Percentiles rank a stretch among this genome's conserved stretches.
phyloP scores from a whole-genome alignment of 2,113 vertebrate genomes.

The Anhinga rufa region DNA sequence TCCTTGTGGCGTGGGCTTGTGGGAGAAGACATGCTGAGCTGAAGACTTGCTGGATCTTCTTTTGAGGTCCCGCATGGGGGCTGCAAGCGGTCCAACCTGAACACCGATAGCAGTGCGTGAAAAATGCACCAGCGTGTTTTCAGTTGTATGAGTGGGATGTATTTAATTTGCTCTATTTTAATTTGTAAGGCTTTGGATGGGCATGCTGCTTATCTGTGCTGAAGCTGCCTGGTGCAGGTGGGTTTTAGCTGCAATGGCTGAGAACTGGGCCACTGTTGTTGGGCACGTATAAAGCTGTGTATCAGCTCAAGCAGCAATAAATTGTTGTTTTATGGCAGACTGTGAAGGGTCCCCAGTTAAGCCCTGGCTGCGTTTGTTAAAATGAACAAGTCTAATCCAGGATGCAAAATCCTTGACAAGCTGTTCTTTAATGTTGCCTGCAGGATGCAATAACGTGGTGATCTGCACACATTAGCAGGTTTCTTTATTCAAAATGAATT shows the following conservation, averaged over 20 bases:
- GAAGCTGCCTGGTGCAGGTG: background rate
- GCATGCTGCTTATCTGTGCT: background rate
- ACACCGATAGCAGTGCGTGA: fast-evolving
- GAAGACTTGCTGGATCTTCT: background rate
- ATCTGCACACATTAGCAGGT: background rate
- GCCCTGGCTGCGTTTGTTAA: background rate
- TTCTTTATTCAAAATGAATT: background rate
- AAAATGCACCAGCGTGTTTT: fast-evolving
- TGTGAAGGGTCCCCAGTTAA: too few relatives aligned
- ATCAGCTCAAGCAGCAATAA: background rate
- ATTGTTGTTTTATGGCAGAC: fast-evolving
- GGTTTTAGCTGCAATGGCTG: fast-evolving
- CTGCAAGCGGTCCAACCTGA: background rate
- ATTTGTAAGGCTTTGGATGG: background rate
- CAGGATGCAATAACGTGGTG: background rate
- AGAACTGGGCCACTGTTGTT: background rate
- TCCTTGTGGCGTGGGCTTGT: too few relatives aligned
- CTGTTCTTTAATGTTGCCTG: fast-evolving
- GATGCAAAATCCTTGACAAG: background rate
- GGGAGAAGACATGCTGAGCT: background rate
- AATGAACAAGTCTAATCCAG: background rate
- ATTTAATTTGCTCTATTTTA: background rate
- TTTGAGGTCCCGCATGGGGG: background rate
- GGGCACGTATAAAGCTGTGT: background rate
- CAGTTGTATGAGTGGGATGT: background rate